These are phyloP conservation scores for Actinia equina DNA, from an alignment of 64 coral and sea anemone genomes.

Conservation along the genomic window DNA sequence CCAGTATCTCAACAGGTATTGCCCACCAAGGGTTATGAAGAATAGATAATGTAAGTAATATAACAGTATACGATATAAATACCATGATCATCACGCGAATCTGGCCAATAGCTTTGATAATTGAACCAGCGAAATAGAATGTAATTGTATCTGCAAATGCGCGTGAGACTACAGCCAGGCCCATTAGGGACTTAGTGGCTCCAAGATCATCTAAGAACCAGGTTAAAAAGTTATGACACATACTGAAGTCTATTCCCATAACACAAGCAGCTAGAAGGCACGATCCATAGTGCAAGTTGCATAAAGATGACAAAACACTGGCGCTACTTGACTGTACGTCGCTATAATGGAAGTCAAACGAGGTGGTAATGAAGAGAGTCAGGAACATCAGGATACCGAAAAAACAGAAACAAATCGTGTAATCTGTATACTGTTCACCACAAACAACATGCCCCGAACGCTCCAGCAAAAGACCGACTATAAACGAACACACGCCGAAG, in stretches of 20 bases:
- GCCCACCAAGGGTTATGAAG: constrained; percentile 87
- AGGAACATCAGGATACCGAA: constrained; percentile 79
- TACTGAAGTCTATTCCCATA: constrained; percentile 91
- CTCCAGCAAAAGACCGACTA: constrained; percentile 84
- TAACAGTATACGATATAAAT: constrained; percentile 78
- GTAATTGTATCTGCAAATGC: constrained; percentile 73
- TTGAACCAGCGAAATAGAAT: constrained; percentile 82
- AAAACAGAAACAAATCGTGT: constrained; percentile 89
- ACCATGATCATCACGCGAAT: constrained; percentile 78
- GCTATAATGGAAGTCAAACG: constrained; percentile 89
- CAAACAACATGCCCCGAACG: constrained; percentile 79
- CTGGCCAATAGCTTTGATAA: constrained; percentile 92
- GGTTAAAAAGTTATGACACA: constrained; percentile 92
- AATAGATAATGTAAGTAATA: constrained; percentile 77
- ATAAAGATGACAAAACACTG: constrained; percentile 69
- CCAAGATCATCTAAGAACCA: constrained; percentile 98
- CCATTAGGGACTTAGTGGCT: constrained; percentile 92
- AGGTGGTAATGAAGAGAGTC: constrained; percentile 77
- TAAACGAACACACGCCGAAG: constrained; percentile 90
- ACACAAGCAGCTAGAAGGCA: constrained; percentile 84
- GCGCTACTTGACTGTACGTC: constrained; percentile 15
- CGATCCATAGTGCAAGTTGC: constrained; percentile 87
- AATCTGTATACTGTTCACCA: constrained; percentile 86
- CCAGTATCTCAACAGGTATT: constrained; percentile 76
- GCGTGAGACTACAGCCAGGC: constrained; percentile 76